Evolutionary conservation across 2,888 invertebrate genomes (phyloP).

Genomic region (Nemurella pictetii): DNA sequence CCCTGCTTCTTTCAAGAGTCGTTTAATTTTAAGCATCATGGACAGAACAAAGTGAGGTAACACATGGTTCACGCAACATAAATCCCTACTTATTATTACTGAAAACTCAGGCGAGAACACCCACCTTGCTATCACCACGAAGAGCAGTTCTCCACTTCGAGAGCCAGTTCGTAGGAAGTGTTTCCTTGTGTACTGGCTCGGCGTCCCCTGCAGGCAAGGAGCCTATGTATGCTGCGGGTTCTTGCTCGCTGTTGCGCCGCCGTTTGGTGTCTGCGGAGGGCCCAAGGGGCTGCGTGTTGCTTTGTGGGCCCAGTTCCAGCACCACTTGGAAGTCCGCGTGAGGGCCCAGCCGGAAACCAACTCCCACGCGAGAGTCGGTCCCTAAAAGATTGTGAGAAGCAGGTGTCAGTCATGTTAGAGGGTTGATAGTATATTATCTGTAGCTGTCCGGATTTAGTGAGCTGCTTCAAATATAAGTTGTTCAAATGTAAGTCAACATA

Average conservation of each 20-base stretch:
- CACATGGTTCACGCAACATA: too few relatives aligned
- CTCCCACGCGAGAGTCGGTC: conserved; percentile 76
- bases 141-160: conserved; percentile 25
- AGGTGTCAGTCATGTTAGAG: too few relatives aligned
- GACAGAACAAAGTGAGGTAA: too few relatives aligned
- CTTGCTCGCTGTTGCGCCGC: conserved; percentile 45
- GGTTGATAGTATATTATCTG: too few relatives aligned
- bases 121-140: neutral
- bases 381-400: too few relatives aligned
- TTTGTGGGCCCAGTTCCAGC: conserved; percentile 77
- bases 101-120: neutral
- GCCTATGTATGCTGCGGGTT: neutral
- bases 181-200: neutral
- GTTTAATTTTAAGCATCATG: too few relatives aligned
- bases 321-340: conserved; percentile 80
- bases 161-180: neutral
- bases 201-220: neutral
- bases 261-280: conserved; percentile 49
- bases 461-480: too few relatives aligned
- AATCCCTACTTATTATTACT: too few relatives aligned
- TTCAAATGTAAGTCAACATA: too few relatives aligned
- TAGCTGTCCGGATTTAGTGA: too few relatives aligned
- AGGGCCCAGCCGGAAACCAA: conserved; percentile 78
- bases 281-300: conserved; percentile 69
- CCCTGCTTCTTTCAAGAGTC: too few relatives aligned